Evolutionary conservation across 2,888 invertebrate species (phyloP).

Genomic region (Chrysopilus asiliformis): DNA sequence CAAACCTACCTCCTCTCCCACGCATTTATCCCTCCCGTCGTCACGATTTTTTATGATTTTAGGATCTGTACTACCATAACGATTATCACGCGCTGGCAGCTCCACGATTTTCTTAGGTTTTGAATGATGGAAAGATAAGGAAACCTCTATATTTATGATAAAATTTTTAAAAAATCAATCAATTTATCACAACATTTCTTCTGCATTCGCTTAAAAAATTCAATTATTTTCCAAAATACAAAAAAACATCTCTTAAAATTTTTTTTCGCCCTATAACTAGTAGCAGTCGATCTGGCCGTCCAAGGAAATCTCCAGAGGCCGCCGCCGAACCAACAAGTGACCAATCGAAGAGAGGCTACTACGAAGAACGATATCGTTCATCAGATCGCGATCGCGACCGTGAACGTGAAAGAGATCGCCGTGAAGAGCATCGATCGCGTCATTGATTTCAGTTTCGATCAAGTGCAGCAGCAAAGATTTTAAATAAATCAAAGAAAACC

Average conservation of each 20-base stretch:
- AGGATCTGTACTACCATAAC: too few relatives aligned
- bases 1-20: too few relatives aligned
- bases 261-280: conserved; percentile 26
- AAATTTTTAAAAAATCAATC: background rate
- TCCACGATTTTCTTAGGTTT: background rate
- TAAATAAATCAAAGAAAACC: too few relatives aligned
- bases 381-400: conserved; percentile 53
- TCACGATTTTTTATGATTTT: too few relatives aligned
- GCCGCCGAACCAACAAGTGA: conserved; percentile 36
- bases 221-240: too few relatives aligned
- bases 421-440: conserved; percentile 57
- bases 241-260: too few relatives aligned
- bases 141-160: background rate
- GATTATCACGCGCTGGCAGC: background rate
- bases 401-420: conserved; percentile 50
- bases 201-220: too few relatives aligned
- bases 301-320: conserved; percentile 41
- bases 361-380: conserved; percentile 73
- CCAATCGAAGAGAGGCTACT: conserved; percentile 48
- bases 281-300: conserved; percentile 39
- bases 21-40: too few relatives aligned
- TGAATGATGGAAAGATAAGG: background rate
- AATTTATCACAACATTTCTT: too few relatives aligned
- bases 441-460: conserved; percentile 44
- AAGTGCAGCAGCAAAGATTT: too few relatives aligned